Evolutionary conservation across 2,113 vertebrate genomes (phyloP), one percentile per base, ranked within the genome.

Genomic region (Stigmatopora nigra): DNA sequence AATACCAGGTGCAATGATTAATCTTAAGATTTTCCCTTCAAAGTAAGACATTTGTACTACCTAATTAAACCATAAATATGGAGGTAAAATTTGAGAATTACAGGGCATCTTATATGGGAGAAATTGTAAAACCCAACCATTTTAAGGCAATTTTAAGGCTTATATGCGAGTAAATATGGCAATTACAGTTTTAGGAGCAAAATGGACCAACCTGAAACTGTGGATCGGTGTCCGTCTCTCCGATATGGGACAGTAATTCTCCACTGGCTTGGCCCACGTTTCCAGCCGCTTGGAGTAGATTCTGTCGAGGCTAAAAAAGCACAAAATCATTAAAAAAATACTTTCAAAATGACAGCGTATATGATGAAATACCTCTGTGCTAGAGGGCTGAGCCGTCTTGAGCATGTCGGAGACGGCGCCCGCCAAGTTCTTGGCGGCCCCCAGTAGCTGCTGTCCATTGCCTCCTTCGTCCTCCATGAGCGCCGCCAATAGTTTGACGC

Each of bases 391-490:
- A 9, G 95, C 96, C 0, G 92, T 98, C 82, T 97, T 95, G 19
- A 99, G 85, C 88, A 98, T 91, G 67, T 96, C 93, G 0, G 96
- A 98, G 22, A 98, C 94, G 0, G 95, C 94, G 0, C 92, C 91
- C 0, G 94, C 95, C 79, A 98, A 87, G 80, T 96, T 95, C 85
- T 95, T 97, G 7, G 95, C 96, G 0, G 96, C 96, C 7, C 96
- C 92, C 14, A 98, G 88, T 55, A 99, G 91, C 83, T 96, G 93
- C 57, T 94, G 91, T 15, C 97, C 96, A 0, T 92, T 98, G 9
- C 89, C 90, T 0, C 97, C 97, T 69, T 98, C 96, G 0, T 99
- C 96, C 67, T 99, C 97, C 92, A 98, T 94, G 47, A 99, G 89
- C 0, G 95, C 97, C 0, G 97, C 96, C 76, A 98, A 88, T 61